These are phyloP conservation scores for Catalaphyllia jardinei DNA, from an alignment of 64 coral and sea anemone species.

Conservation along the genomic window DNA sequence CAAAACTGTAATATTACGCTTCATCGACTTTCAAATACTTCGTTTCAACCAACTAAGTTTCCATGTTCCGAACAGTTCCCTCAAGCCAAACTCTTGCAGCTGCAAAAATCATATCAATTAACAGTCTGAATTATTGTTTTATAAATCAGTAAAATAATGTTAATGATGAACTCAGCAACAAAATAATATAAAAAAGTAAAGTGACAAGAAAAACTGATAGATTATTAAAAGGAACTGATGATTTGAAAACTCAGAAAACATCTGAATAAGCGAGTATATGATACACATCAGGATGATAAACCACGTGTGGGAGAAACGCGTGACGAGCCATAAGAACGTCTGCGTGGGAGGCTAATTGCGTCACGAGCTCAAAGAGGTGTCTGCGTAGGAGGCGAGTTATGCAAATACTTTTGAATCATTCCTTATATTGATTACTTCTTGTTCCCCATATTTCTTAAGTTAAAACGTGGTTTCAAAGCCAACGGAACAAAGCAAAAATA, in stretches of 20 bases:
- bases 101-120: constrained; percentile 23
- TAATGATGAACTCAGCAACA: constrained; percentile 31
- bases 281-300: not conserved
- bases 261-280: constrained; percentile 28
- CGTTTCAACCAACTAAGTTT: constrained; percentile 8
- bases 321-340: too few species aligned
- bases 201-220: constrained; percentile 15
- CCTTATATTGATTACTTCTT: too few species aligned
- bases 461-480: too few species aligned
- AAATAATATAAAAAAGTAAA: constrained; percentile 22
- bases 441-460: too few species aligned
- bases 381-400: too few species aligned
- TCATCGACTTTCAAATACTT: constrained; percentile 10
- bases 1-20: too few species aligned
- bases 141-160: constrained; percentile 26
- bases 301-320: too few species aligned
- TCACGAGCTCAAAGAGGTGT: too few species aligned
- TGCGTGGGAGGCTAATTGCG: too few species aligned
- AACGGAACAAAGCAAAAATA: too few species aligned
- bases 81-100: constrained; percentile 8
- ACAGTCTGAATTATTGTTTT: constrained; percentile 1
- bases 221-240: constrained; percentile 25
- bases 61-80: constrained; percentile 14
- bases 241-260: constrained; percentile 13
- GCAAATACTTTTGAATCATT: too few species aligned